Conservation (phyloP, 1,140 invertebrate genomes). For the Cyphomyrmex costatus region DNA sequence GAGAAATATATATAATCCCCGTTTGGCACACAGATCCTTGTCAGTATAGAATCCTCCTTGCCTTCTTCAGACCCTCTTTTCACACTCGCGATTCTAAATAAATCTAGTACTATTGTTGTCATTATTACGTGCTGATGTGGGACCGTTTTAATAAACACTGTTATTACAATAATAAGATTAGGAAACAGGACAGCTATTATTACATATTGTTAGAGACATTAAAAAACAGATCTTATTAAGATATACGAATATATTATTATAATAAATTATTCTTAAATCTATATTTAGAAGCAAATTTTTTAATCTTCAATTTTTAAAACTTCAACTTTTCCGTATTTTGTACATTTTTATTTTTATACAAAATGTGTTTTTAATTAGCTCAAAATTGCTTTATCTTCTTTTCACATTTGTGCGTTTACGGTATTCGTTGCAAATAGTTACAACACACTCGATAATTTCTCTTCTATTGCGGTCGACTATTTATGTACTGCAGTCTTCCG, state of each 20-base stretch:
- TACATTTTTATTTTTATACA: neutral
- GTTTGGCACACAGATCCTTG: neutral
- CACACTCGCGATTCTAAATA: neutral
- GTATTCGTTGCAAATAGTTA: neutral
- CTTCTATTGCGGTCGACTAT: neutral
- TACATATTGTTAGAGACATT: neutral
- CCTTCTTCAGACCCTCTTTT: slow-evolving; percentile 15
- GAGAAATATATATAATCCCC: slow-evolving; percentile 24
- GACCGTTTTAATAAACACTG: neutral
- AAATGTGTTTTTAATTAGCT: neutral
- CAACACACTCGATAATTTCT: slow-evolving; percentile 25
- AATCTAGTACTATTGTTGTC: slow-evolving; percentile 8
- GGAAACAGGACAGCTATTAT: too few relatives aligned
- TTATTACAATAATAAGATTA: too few relatives aligned
- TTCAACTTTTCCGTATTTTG: neutral
- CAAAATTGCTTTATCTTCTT: neutral
- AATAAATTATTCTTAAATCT: too few relatives aligned
- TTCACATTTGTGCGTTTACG: neutral
- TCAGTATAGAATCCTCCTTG: neutral
- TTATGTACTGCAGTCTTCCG: neutral
- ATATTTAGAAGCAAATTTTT: too few relatives aligned
- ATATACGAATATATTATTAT: neutral
- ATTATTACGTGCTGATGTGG: neutral
- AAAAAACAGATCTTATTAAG: neutral
- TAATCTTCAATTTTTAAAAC: too few relatives aligned